Evolutionary conservation across 2,797 vertebrate genomes (phyloP), one percentile per base, ranked within the genome.

Genomic region (Tenualosa ilisha): DNA sequence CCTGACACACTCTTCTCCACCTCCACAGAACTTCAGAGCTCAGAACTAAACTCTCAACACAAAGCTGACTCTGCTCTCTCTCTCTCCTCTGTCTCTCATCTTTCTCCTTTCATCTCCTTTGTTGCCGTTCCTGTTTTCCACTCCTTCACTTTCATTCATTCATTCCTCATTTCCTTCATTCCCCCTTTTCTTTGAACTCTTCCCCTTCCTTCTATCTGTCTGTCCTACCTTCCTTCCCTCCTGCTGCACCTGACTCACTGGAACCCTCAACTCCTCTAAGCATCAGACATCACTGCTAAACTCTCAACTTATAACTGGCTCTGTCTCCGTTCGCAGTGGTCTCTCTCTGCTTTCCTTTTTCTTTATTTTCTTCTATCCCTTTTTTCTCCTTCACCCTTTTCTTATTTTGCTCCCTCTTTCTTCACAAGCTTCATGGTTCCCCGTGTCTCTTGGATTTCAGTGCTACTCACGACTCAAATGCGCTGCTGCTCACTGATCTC

Each of bases 1-100:
- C 59, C 59, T 63, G n/a, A 72, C 65, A 12, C 65, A 13, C 65
- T 24, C 61, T n/a, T 11, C 24, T 3, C 65, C 26, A 31, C 26
- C 31, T 72, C 68, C 68, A 72, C 26, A 72, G 15, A 72, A 72
- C 31, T 72, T 72, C 24, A 72, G 68, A 40, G 68, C 24, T 72
- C 0, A 7, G 13, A 6, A 40, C 37, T 79, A 43, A 79, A 79
- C 72, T 79, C 17, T 22, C 68, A 40, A 79, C 72, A 79, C 17
- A 22, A 1, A 75, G 37, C 37, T 79, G 72, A 79, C 72, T 43
- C 26, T 8, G 31, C 31, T 72, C 11, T 31, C 22, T 37, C 37
- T 37, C 12, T 72, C 63, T 68, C 20, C 11, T 12, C 59, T 24
- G 2, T 61, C 59, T 61, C 20, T 68, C 63, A 40, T 75, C 31